These are phyloP conservation scores for Eubasilissa splendida DNA, from an alignment of 2,888 invertebrate species.

Conservation along the genomic window DNA sequence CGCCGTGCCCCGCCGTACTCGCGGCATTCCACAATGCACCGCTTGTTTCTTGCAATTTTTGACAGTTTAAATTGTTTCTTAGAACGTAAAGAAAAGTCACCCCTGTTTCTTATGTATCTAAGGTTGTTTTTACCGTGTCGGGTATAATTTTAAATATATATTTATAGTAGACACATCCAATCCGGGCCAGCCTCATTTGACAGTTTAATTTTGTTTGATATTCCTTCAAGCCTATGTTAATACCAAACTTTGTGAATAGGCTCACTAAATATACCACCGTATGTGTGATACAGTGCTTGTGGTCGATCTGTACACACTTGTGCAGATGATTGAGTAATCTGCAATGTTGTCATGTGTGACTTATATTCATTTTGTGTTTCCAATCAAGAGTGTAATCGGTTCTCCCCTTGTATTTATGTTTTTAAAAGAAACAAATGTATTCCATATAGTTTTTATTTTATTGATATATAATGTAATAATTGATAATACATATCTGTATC, in stretches of 20 bases:
- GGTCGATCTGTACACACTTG: too few relatives aligned
- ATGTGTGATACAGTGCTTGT: background rate
- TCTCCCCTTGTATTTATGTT: too few relatives aligned
- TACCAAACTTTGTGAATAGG: background rate
- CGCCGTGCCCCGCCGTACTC: background rate
- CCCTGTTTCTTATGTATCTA: constrained; percentile 64
- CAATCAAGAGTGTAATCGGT: too few relatives aligned
- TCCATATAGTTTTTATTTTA: too few relatives aligned
- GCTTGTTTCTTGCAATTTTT: constrained; percentile 65
- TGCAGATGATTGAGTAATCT: too few relatives aligned
- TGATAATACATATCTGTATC: too few relatives aligned
- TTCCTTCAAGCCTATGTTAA: background rate
- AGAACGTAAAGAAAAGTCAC: constrained; percentile 64
- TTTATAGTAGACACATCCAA: constrained; percentile 44
- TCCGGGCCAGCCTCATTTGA: constrained; percentile 41
- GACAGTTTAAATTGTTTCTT: constrained; percentile 72
- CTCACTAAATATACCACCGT: background rate
- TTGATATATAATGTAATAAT: too few relatives aligned
- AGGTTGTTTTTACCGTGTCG: constrained; percentile 60
- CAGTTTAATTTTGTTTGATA: constrained; percentile 39
- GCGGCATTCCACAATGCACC: background rate
- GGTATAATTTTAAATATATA: constrained; percentile 27
- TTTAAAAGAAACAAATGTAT: too few relatives aligned
- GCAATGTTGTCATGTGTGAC: too few relatives aligned
- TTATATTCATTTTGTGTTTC: too few relatives aligned